Evolutionary conservation across 2,113 vertebrate genomes (phyloP), one percentile per base, ranked within the genome.

Genomic region (Pseudorhombus dupliciocellatus): DNA sequence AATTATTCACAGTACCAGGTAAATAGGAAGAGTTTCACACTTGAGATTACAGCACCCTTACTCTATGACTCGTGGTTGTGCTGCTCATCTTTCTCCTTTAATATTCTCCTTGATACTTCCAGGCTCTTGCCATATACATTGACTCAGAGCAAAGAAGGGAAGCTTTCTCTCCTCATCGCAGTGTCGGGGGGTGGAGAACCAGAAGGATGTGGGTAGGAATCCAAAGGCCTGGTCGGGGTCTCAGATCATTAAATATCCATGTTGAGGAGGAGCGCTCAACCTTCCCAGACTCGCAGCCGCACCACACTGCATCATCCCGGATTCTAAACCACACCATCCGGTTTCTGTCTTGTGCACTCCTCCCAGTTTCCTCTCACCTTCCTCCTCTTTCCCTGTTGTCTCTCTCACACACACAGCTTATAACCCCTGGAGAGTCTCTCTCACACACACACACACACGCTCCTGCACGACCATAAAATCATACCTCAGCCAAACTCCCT

Each of bases 181-280:
- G 25, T 83, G 86, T 85, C 57, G 70, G 59, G 63, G 66, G 87
- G 87, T 76, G 84, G 84, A 88, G 84, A 82, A 84, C 60, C 75
- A 84, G 80, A 86, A 83, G 84, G 77, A 80, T 86, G 70, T 70
- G 30, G 72, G 73, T 46, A 57, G 69, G 67, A 57, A 67, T 87
- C 68, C 61, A 24, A 22, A 59, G 79, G 86, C 65, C 77, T 85
- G 66, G 79, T 57, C 52, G 58, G 76, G 81, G 83, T 91, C 88
- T 88, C 85, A 81, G 84, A 73, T 77, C 88, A 92, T 91, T 86
- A 89, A 92, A 91, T 88, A 91, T 89, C 89, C 67, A 92, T 89
- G 84, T 63, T 54, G 80, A 87, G 87, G 83, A 85, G 82, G 85
- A 85, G 79, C 58, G 77, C 73, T 79, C 59, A 30, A 62, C 76